Evolutionary conservation across 2,113 vertebrate genomes (phyloP).

Genomic region (Pantherophis guttatus): DNA sequence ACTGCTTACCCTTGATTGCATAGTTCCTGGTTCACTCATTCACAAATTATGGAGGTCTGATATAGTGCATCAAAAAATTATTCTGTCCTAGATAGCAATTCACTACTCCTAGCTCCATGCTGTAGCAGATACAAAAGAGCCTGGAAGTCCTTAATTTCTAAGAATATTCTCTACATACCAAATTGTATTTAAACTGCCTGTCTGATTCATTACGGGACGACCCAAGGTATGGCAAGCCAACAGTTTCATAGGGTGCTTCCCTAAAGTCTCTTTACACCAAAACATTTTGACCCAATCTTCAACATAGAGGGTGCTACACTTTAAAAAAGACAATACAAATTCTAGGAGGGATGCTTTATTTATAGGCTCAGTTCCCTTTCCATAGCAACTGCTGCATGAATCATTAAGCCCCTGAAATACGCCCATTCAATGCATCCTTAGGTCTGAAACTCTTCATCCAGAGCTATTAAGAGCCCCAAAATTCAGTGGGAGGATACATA

Average conservation of each 20-base stretch:
- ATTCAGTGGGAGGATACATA: background rate
- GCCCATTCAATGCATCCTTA: slow-evolving; percentile 34
- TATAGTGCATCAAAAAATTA: background rate
- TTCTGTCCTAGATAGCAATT: background rate
- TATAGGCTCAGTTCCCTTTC: slow-evolving; percentile 51
- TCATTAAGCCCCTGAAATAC: background rate
- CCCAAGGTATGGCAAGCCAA: background rate
- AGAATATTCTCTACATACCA: background rate
- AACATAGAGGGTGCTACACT: background rate
- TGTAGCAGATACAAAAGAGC: background rate
- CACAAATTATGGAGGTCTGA: background rate
- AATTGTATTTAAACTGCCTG: background rate
- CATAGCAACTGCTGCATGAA: slow-evolving; percentile 61
- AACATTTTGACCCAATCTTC: background rate
- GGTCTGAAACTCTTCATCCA: background rate
- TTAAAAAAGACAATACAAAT: slow-evolving; percentile 51
- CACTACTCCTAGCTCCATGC: no score
- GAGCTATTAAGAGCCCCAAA: background rate
- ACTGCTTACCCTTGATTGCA: background rate
- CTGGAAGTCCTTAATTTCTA: background rate
- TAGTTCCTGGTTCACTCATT: background rate
- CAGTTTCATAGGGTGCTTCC: background rate
- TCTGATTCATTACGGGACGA: background rate
- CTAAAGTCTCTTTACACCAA: background rate
- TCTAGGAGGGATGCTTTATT: slow-evolving; percentile 46